Conservation (phyloP, 2,113 vertebrate species). For the Mystacornis crossleyi region DNA sequence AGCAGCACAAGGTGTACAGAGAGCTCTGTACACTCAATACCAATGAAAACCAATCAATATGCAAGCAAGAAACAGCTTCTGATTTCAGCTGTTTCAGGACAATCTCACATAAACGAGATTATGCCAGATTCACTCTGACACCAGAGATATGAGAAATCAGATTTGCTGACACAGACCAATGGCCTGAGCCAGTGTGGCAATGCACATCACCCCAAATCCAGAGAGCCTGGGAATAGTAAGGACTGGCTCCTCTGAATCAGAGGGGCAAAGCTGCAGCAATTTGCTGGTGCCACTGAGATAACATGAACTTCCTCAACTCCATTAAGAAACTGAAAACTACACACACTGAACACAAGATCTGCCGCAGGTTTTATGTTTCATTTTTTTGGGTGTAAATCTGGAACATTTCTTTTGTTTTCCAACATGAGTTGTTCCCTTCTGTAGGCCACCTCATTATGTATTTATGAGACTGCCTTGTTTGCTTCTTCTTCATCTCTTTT, state of each 20-base stretch:
- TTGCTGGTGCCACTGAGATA: not conserved
- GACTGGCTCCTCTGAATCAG: not conserved
- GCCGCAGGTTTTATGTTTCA: not conserved
- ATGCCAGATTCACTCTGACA: not conserved
- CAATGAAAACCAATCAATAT: not conserved
- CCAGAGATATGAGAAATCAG: not conserved
- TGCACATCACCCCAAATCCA: not conserved
- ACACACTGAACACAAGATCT: fast-evolving
- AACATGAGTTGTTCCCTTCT: not conserved
- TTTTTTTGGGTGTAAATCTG: not conserved
- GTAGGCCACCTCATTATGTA: not conserved
- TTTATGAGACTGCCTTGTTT: not conserved
- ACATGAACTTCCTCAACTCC: not conserved
- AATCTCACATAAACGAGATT: not conserved
- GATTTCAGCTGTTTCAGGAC: not conserved
- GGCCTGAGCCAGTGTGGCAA: not conserved
- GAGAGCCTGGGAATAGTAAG: not conserved
- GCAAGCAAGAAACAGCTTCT: not conserved
- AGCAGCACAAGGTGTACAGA: not conserved
- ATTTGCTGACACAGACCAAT: not conserved
- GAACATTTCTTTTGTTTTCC: not conserved
- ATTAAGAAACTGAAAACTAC: not conserved
- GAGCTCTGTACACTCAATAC: not conserved
- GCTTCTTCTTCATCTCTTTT: not conserved
- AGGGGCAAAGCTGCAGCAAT: not conserved